Conservation (phyloP, 2,888 invertebrate species). For the Diaphora mendica region DNA sequence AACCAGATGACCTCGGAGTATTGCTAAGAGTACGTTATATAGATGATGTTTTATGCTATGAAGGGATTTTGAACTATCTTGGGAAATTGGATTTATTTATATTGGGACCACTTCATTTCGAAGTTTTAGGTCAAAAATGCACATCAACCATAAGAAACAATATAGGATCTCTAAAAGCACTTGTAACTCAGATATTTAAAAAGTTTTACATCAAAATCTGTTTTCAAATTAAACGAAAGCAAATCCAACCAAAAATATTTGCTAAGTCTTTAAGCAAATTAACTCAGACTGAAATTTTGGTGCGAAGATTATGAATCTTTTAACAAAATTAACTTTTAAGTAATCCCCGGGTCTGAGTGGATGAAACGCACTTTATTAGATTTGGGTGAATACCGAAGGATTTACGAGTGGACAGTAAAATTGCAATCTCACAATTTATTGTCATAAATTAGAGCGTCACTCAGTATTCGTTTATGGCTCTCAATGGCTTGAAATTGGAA, state of each 20-base stretch:
- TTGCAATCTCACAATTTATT: conserved; percentile 49
- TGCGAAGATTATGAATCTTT: conserved; percentile 36
- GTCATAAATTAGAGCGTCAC: conserved; percentile 31
- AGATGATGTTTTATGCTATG: neutral
- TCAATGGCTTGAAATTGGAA: conserved; percentile 32
- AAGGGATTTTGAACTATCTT: neutral
- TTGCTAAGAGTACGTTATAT: neutral
- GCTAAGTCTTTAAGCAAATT: conserved; percentile 28
- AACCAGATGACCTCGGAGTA: conserved; percentile 1
- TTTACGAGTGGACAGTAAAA: conserved; percentile 59
- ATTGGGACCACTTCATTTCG: too few relatives aligned
- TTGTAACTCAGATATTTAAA: neutral
- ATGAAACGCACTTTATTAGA: conserved; percentile 57
- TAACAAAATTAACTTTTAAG: conserved; percentile 52
- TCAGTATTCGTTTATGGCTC: conserved; percentile 19
- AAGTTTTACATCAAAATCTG: neutral
- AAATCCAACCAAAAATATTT: conserved; percentile 30
- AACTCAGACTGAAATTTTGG: conserved; percentile 22
- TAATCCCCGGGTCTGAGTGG: conserved; percentile 41
- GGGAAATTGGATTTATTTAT: neutral
- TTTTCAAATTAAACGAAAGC: conserved; percentile 1
- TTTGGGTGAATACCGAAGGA: conserved; percentile 42
- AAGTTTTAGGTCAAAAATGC: too few relatives aligned
- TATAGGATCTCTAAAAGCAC: neutral
- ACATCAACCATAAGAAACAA: neutral